Base-by-base conservation (phyloP, 2,888 invertebrate species). In the Napeogenes sylphis region DNA sequence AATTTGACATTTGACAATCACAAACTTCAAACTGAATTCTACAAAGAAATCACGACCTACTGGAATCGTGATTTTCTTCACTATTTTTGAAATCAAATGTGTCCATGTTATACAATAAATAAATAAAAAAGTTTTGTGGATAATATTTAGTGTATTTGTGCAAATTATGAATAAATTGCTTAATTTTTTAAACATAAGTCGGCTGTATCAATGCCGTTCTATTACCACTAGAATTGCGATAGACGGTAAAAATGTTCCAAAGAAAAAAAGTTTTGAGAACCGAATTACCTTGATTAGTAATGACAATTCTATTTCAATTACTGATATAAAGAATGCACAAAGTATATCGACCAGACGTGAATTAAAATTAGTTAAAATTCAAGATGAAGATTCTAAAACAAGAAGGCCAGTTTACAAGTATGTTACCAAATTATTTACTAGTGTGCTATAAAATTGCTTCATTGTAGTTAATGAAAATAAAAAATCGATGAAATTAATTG, bases 371-470 rank as follows among this genome's bases (percentile, higher is more conserved):
- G 90, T 95, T 0, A 94, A 94, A 85, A 81, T 95, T 35, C 81
- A 93, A 67, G 94, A 95, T 79, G 80, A 91, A 4, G 94, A 95
- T 80, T 83, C 92, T 0, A 95, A 94, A 83, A 93, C 93, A 0
- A 91, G 93, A 45, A 89, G 94, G 54, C 92, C 94, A 12, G 85
- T 94, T 12, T 96, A 94, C 75, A 94, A 93, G 91, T 92, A 78
- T 74, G 86, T 78, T 56, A 53, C 53, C 38, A 53, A n/a, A 47
- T 55, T 55, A 51, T 32, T 35, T 2, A 10, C 12, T 42, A 42
- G 0, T 42, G 42, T 10, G 42, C 10, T 42, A 42, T 10, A 42
- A 42, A 2, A 42, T 42, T 12, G 0, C 2, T 35, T 35, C 35
- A 35, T 35, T 35, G 35, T 35, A 35, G 35, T 35, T 35, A 35